Conservation (phyloP, 2,113 vertebrate genomes). For the Cyprichromis sp. region DNA sequence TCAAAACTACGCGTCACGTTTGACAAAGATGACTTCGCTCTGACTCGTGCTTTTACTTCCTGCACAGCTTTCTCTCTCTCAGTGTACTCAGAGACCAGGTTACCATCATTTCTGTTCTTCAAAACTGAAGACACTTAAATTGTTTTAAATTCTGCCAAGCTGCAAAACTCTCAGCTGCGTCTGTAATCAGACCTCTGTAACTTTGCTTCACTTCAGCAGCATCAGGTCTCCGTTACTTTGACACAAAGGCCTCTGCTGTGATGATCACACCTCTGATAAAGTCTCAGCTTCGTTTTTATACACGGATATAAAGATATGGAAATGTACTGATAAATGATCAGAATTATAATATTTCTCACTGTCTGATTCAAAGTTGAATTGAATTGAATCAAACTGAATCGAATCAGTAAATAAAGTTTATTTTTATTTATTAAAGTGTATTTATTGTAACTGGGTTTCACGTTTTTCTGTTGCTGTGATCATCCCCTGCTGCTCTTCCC, state of each 20-base stretch:
- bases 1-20: neutral
- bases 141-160: neutral
- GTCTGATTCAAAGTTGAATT: neutral
- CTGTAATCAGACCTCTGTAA: neutral
- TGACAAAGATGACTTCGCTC: accelerated
- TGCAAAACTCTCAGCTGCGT: neutral
- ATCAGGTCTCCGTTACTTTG: neutral
- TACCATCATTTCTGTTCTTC: neutral
- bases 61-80: neutral
- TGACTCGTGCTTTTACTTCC: neutral
- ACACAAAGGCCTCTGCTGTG: neutral
- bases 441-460: neutral
- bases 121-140: accelerated
- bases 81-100: neutral
- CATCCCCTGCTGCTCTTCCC: neutral
- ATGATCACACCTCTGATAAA: neutral
- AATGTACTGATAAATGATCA: neutral
- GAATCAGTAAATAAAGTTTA: neutral
- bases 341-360: neutral
- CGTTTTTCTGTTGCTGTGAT: neutral
- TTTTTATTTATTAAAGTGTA: neutral
- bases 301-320: neutral
- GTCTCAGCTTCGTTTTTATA: neutral
- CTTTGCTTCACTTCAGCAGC: neutral
- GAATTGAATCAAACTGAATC: neutral